These are phyloP conservation scores for Neogale vison DNA, from an alignment of 2,113 vertebrate genomes.

Conservation along the genomic window DNA sequence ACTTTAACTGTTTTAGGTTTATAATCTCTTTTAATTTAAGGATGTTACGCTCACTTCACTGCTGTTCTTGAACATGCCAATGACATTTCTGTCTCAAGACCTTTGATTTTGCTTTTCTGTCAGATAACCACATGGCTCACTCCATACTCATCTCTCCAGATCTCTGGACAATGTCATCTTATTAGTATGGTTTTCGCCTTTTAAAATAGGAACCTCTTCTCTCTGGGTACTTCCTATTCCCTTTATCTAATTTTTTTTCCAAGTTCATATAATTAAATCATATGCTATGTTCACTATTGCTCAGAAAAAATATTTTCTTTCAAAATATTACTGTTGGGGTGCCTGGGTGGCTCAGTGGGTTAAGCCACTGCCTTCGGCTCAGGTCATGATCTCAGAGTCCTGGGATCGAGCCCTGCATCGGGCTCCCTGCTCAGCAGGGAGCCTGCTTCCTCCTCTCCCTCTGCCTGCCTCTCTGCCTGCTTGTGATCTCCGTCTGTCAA, in stretches of 20 bases:
- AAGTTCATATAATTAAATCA: neutral
- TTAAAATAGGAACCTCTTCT: neutral
- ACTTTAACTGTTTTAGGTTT: neutral
- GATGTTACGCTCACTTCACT: neutral
- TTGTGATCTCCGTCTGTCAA: too few species aligned
- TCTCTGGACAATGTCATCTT: neutral
- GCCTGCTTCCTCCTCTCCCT: too few species aligned
- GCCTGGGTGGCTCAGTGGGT: too few species aligned
- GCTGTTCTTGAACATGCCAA: neutral
- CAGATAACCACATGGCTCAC: neutral
- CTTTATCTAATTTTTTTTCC: neutral
- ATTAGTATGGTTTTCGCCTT: neutral
- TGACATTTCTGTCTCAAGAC: neutral
- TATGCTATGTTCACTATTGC: neutral
- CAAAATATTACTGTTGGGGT: neutral
- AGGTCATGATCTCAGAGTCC: too few species aligned
- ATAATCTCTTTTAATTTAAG: neutral
- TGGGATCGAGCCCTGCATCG: too few species aligned
- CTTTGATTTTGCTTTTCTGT: neutral
- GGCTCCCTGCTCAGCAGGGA: too few species aligned
- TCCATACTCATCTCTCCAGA: neutral
- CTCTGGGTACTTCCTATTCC: neutral
- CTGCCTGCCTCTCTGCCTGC: too few species aligned
- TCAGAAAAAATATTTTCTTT: neutral
- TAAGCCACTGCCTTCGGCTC: too few species aligned